phyloP scores from a whole-genome alignment of 2,797 vertebrate species.

The Trachops cirrhosus region DNA sequence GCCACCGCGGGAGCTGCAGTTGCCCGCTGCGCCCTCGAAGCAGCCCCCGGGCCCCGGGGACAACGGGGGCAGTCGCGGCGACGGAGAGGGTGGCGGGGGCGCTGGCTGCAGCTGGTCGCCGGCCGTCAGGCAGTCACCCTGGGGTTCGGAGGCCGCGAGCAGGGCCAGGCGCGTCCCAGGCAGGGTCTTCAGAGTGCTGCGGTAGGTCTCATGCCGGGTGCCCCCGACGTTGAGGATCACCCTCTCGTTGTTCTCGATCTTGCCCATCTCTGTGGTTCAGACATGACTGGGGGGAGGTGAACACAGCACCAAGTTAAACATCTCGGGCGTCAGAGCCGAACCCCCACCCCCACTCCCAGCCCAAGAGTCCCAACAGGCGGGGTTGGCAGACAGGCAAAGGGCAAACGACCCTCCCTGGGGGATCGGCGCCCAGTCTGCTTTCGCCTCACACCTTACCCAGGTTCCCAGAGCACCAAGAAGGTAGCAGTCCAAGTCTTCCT shows the following conservation, averaged over 20 bases:
- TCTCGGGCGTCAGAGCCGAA: not conserved
- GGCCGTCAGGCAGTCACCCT: slow-evolving; percentile 55
- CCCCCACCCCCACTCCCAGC: not conserved
- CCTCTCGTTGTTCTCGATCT: slow-evolving; percentile 96
- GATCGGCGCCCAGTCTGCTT: not conserved
- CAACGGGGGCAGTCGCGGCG: slow-evolving; percentile 19
- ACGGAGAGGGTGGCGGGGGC: slow-evolving; percentile 50
- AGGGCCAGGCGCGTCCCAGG: slow-evolving; percentile 95
- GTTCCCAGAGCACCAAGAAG: not conserved
- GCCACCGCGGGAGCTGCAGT: slow-evolving; percentile 69
- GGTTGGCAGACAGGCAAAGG: not conserved
- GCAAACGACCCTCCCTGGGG: not conserved
- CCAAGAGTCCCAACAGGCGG: not conserved
- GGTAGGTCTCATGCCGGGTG: slow-evolving; percentile 96
- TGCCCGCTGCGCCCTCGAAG: slow-evolving; percentile 85
- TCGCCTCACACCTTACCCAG: slow-evolving; percentile 7
- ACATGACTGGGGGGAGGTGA: slow-evolving; percentile 88
- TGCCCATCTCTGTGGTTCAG: slow-evolving; percentile 94
- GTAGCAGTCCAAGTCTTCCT: not conserved
- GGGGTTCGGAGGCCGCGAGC: slow-evolving; percentile 92
- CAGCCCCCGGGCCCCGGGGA: slow-evolving; percentile 82
- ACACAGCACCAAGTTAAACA: slow-evolving; percentile 51
- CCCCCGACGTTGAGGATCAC: slow-evolving; percentile 98
- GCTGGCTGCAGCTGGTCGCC: slow-evolving; percentile 83
- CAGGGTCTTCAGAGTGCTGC: slow-evolving; percentile 93